phyloP scores from a whole-genome alignment of 1,140 invertebrate genomes.

The Danaus plexippus region DNA sequence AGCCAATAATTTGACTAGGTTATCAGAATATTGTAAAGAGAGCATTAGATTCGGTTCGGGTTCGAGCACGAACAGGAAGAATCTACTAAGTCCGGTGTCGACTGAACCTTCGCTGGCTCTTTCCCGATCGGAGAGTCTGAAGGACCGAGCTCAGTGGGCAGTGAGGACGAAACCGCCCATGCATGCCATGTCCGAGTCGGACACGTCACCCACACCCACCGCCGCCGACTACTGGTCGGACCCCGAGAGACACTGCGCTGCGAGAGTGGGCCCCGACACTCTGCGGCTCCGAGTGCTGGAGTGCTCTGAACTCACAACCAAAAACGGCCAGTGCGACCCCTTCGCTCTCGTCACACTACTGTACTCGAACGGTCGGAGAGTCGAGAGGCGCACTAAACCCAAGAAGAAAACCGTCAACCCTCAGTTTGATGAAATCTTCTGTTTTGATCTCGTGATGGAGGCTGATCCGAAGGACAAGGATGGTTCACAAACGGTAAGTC shows the following conservation, averaged over 20 bases:
- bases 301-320: constrained; percentile 89
- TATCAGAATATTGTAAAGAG: constrained; percentile 66
- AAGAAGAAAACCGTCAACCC: constrained; percentile 92
- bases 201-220: constrained; percentile 57
- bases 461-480: constrained; percentile 70
- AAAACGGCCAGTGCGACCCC: constrained; percentile 92
- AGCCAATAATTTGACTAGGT: constrained; percentile 55
- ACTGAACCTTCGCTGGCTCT: constrained; percentile 54
- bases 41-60: constrained; percentile 63
- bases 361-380: constrained; percentile 85
- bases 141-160: constrained; percentile 58
- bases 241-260: constrained; percentile 60
- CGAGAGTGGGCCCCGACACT: constrained; percentile 60
- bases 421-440: constrained; percentile 89
- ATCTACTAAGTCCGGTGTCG: constrained; percentile 46
- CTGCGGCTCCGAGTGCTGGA: constrained; percentile 79
- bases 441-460: constrained; percentile 84
- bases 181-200: constrained; percentile 56
- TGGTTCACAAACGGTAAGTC: constrained; percentile 71
- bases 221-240: constrained; percentile 68
- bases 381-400: constrained; percentile 87
- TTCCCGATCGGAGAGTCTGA: constrained; percentile 62
- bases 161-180: constrained; percentile 50
- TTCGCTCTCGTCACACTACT: constrained; percentile 86
- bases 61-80: constrained; percentile 66